Conservation (phyloP, 2,888 invertebrate genomes). For the Lepidochrysops patricia region DNA sequence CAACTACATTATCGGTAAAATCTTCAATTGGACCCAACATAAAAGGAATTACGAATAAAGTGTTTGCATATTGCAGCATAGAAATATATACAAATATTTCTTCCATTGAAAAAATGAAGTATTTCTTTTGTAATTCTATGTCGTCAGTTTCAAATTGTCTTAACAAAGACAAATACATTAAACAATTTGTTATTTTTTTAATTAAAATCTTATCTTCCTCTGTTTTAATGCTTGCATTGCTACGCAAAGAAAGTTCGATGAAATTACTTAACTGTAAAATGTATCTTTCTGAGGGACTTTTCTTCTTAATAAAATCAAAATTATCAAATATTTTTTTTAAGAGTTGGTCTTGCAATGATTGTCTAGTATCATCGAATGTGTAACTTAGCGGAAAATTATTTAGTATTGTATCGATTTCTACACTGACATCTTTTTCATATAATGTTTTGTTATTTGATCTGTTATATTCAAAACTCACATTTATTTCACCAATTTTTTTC, state of each 20-base stretch:
- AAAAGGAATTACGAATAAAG: not conserved
- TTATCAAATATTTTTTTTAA: not conserved
- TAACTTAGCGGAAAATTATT: constrained; percentile 24
- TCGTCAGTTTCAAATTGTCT: not conserved
- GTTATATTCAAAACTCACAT: constrained; percentile 32
- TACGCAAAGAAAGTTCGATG: not conserved
- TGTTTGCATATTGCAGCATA: not conserved
- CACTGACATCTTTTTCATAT: constrained; percentile 40
- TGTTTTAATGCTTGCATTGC: not conserved
- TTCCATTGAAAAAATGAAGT: not conserved
- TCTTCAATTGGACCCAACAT: not conserved
- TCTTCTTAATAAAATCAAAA: not conserved
- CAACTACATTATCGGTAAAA: not conserved
- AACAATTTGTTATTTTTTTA: not conserved
- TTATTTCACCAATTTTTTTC: constrained; percentile 44
- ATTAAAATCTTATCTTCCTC: not conserved
- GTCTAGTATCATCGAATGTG: not conserved
- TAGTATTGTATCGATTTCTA: constrained; percentile 33
- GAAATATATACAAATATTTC: not conserved
- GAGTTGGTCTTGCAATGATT: not conserved
- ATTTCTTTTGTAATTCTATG: not conserved
- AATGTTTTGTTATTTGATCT: constrained; percentile 35
- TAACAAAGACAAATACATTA: not conserved
- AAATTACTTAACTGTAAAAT: not conserved
- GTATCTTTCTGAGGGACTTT: not conserved